phyloP scores from a whole-genome alignment of 2,888 invertebrate species.

The Aleiodes testaceus region DNA sequence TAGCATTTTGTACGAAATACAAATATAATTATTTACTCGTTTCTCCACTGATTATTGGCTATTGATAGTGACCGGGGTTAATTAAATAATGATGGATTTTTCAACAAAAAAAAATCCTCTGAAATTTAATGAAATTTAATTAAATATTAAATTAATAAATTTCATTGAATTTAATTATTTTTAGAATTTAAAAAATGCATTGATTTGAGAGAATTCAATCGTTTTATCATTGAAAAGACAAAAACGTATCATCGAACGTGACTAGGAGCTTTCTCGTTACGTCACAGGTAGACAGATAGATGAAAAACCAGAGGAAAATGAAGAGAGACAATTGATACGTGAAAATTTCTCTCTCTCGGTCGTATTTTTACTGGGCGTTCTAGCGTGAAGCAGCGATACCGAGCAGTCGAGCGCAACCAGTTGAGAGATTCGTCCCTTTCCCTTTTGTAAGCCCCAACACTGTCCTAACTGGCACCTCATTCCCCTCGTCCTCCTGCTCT shows the following conservation, averaged over 20 bases:
- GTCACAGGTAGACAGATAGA: constrained; percentile 12
- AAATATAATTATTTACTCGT: constrained; percentile 18
- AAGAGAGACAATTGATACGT: constrained; percentile 4
- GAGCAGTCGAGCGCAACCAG: constrained; percentile 55
- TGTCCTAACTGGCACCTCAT: background rate
- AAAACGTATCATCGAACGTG: constrained; percentile 27
- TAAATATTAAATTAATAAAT: no score
- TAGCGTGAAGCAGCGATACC: constrained; percentile 67
- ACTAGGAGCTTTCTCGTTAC: constrained; percentile 14
- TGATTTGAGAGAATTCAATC: no score
- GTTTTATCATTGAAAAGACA: constrained; percentile 4
- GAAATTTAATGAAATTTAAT: no score
- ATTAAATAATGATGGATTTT: background rate
- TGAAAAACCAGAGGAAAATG: background rate
- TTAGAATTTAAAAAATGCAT: no score
- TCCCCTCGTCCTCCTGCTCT: constrained; percentile 30
- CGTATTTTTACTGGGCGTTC: constrained; percentile 63
- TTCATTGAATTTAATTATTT: no score
- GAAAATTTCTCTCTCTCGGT: constrained; percentile 46
- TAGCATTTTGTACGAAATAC: constrained; percentile 33
- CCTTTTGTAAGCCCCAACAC: constrained; percentile 9
- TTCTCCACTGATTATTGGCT: constrained; percentile 9
- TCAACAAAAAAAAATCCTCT: no score
- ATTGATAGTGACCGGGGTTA: background rate
- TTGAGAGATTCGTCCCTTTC: constrained; percentile 39